A percentile compares a stretch with the other conserved stretches of the same genome.
Conservation (phyloP, 2,888 invertebrate species). For the Metallyticus violacea region DNA sequence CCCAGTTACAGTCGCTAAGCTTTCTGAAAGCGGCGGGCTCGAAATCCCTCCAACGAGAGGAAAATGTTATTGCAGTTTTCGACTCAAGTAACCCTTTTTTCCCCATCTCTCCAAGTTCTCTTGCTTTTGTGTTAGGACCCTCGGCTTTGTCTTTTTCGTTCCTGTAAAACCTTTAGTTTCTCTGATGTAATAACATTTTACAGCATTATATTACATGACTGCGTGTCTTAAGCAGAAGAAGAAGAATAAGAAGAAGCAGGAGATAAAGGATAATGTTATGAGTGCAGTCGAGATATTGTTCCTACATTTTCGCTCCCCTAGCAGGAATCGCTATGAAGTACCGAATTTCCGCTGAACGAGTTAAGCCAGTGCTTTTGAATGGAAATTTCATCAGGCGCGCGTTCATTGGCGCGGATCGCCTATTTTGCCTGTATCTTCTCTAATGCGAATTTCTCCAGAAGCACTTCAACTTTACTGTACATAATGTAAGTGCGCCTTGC, state of each 20-base stretch:
- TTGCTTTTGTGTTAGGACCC: neutral
- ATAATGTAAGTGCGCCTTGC: neutral
- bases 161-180: constrained; percentile 5
- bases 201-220: constrained; percentile 8
- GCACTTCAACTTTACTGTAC: neutral
- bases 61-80: constrained; percentile 10
- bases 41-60: neutral
- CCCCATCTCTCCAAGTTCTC: neutral
- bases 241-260: neutral
- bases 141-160: neutral
- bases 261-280: neutral
- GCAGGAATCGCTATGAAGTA: neutral
- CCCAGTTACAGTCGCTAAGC: neutral
- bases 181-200: constrained; percentile 8
- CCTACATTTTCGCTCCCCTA: neutral
- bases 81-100: neutral
- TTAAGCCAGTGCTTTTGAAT: neutral
- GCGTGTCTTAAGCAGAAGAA: neutral
- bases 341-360: neutral
- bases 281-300: neutral
- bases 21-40: neutral
- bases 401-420: neutral
- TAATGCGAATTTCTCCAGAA: neutral
- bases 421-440: neutral
- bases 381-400: neutral